A percentile compares a stretch with the other conserved stretches of the same genome.
Conservation (phyloP, 2,888 invertebrate species). For the Tridacna gigas region DNA sequence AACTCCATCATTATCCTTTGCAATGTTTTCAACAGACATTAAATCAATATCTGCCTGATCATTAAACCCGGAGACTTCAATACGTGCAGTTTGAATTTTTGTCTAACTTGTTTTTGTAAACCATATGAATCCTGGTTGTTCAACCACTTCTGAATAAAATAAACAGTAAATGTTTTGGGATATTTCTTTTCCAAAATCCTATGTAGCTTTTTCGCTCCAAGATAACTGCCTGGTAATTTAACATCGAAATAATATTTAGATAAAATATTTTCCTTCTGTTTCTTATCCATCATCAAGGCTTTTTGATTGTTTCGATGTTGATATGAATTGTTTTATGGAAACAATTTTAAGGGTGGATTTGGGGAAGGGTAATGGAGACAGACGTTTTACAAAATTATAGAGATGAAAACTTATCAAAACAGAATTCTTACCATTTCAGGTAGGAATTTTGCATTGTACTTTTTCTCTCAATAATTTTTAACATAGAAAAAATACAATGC, state of each 20-base stretch:
- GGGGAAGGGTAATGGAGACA: too few species aligned
- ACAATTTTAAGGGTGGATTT: too few species aligned
- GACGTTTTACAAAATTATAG: not conserved
- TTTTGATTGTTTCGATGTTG: not conserved
- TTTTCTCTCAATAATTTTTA: not conserved
- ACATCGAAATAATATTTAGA: slow-evolving; percentile 40
- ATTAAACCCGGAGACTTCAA: slow-evolving; percentile 41
- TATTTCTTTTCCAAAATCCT: slow-evolving; percentile 32
- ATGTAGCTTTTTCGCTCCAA: slow-evolving; percentile 11
- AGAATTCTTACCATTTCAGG: not conserved
- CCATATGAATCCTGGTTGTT: slow-evolving; percentile 48
- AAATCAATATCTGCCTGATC: slow-evolving; percentile 49
- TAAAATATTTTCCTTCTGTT: slow-evolving; percentile 35
- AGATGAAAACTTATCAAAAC: not conserved
- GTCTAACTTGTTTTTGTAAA: slow-evolving; percentile 43
- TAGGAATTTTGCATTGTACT: not conserved
- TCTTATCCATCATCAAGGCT: slow-evolving; percentile 33
- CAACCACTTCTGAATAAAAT: slow-evolving; percentile 41
- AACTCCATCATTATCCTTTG: slow-evolving; percentile 43
- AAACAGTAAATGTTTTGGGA: slow-evolving; percentile 35
- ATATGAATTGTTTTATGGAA: not conserved
- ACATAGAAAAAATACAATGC: not conserved
- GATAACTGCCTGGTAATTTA: slow-evolving; percentile 34
- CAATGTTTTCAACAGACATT: slow-evolving; percentile 46
- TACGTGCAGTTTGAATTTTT: slow-evolving; percentile 42